Conservation (phyloP, 2,888 invertebrate genomes). For the Ommatoiulus sabulosus region DNA sequence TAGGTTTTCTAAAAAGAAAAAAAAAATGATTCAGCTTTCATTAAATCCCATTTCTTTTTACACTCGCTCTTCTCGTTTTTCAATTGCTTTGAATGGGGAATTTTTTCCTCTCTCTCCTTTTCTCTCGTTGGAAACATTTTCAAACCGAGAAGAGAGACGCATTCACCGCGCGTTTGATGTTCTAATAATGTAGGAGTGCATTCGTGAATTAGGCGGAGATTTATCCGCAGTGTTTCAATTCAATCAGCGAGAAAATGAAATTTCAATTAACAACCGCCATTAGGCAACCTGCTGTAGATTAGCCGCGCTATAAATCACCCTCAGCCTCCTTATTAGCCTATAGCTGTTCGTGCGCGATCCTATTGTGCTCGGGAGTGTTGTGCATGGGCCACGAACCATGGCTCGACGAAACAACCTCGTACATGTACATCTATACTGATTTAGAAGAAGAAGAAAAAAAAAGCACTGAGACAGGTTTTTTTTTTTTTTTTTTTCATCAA, state of each 20-base stretch:
- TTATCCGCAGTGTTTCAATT: constrained; percentile 24
- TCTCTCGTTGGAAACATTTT: not conserved
- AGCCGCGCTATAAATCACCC: not conserved
- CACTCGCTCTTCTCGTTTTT: constrained; percentile 22
- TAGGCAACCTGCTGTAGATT: constrained; percentile 43
- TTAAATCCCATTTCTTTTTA: constrained; percentile 42
- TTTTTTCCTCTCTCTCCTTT: not conserved
- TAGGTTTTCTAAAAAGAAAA: not conserved
- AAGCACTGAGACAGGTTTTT: too few species aligned
- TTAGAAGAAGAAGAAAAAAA: too few species aligned
- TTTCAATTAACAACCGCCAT: constrained; percentile 43
- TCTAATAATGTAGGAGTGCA: constrained; percentile 14
- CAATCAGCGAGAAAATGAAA: constrained; percentile 31
- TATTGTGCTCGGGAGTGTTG: not conserved
- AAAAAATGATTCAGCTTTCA: constrained; percentile 18
- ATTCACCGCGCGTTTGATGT: not conserved
- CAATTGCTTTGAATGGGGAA: not conserved
- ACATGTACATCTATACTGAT: too few species aligned
- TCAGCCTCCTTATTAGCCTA: not conserved
- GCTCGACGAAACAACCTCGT: not conserved
- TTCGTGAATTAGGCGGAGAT: constrained; percentile 30
- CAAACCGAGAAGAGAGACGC: not conserved
- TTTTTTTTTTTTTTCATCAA: too few species aligned
- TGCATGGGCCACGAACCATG: too few species aligned
- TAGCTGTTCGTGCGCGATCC: not conserved